Evolutionary conservation across 2,113 vertebrate species (phyloP).

Genomic region (Struthio camelus): DNA sequence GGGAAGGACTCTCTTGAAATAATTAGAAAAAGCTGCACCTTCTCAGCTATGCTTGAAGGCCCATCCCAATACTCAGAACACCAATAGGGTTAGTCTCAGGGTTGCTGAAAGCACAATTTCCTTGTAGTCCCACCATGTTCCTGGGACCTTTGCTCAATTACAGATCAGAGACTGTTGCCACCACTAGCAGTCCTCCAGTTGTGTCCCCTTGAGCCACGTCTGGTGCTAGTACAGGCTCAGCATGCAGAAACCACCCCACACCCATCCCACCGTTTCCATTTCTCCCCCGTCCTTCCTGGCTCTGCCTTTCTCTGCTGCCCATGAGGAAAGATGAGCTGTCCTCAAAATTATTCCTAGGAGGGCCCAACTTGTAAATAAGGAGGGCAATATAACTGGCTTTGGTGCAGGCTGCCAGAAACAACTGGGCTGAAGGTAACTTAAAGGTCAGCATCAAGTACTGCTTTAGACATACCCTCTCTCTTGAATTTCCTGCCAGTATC

Average conservation of each 20-base stretch:
- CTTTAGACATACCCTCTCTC: background rate
- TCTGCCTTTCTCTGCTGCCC: background rate
- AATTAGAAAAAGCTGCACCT: background rate
- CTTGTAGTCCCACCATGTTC: background rate
- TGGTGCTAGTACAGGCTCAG: background rate
- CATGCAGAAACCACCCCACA: background rate
- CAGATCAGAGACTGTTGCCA: background rate
- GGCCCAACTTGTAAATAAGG: conserved; percentile 26
- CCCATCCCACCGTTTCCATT: background rate
- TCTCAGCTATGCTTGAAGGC: background rate
- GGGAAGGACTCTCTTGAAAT: accelerated
- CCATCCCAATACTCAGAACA: background rate
- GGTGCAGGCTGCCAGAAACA: conserved; percentile 47
- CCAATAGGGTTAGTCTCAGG: background rate
- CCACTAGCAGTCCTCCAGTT: background rate
- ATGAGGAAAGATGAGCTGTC: background rate
- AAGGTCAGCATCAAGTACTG: conserved; percentile 4
- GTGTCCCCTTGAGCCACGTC: background rate
- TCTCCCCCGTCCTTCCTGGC: background rate
- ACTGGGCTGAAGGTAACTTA: conserved; percentile 25
- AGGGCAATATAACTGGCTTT: conserved; percentile 27
- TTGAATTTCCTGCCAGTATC: background rate
- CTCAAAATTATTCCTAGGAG: conserved; percentile 28
- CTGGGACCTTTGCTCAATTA: background rate
- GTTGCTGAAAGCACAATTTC: background rate